A percentile compares a stretch with the other conserved stretches of the same genome.
These are phyloP conservation scores for Hesperia comma DNA, from an alignment of 2,888 invertebrate genomes.

Conservation along the genomic window DNA sequence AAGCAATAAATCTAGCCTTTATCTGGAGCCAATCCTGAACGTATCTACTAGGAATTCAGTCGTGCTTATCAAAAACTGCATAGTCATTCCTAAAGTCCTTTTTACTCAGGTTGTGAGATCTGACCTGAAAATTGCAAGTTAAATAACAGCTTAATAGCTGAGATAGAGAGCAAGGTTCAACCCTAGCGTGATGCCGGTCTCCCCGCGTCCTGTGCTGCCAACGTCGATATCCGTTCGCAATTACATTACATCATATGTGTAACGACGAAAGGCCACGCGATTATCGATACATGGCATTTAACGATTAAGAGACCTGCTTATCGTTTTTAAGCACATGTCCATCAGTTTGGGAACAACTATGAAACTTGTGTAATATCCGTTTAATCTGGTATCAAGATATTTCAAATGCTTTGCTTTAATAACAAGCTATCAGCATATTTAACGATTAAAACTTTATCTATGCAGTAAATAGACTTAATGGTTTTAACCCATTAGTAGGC, in stretches of 20 bases:
- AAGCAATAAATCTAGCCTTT: too few species aligned
- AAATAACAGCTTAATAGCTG: not conserved
- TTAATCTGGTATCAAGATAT: not conserved
- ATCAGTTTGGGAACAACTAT: slow-evolving; percentile 11
- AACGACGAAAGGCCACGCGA: slow-evolving; percentile 29
- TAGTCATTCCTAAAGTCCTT: too few species aligned
- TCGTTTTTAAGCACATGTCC: slow-evolving; percentile 16
- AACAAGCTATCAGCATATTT: too few species aligned
- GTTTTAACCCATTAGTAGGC: too few species aligned
- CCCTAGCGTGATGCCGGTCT: slow-evolving; percentile 20
- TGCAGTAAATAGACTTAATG: too few species aligned
- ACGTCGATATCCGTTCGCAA: slow-evolving; percentile 25
- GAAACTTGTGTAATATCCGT: slow-evolving; percentile 24
- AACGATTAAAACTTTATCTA: too few species aligned
- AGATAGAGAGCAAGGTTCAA: not conserved
- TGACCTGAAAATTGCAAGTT: too few species aligned
- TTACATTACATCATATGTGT: slow-evolving; percentile 30
- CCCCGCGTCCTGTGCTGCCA: slow-evolving; percentile 32
- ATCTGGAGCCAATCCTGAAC: too few species aligned
- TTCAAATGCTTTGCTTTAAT: too few species aligned
- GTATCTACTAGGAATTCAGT: too few species aligned
- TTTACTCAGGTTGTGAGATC: too few species aligned
- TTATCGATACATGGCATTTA: slow-evolving; percentile 28
- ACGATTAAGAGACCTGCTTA: slow-evolving; percentile 11
- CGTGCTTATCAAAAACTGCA: too few species aligned